Conservation (phyloP, 1,140 invertebrate species). For the Platorchestia sp. region DNA sequence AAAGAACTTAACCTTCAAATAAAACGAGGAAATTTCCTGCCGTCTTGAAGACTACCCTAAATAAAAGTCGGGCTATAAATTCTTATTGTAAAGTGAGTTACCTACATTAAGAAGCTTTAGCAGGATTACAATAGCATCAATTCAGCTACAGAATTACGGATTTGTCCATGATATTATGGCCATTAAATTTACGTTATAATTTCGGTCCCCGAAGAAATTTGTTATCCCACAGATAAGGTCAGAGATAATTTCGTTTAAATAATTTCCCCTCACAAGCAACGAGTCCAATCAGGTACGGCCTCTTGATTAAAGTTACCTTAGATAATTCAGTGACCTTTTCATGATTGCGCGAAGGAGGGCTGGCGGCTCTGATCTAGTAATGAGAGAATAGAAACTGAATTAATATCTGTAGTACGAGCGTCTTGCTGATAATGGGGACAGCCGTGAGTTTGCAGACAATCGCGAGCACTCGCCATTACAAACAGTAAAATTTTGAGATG, state of each 20-base stretch:
- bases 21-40: background rate
- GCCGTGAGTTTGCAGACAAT: background rate
- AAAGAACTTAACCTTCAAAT: background rate
- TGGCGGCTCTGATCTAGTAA: background rate
- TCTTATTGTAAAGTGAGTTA: background rate
- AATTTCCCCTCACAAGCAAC: background rate
- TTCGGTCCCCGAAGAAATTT: too few species aligned
- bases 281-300: background rate
- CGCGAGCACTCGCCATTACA: background rate
- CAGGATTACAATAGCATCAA: background rate
- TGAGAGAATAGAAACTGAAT: background rate
- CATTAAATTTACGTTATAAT: too few species aligned
- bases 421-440: background rate
- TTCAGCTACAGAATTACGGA: background rate
- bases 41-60: background rate
- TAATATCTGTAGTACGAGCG: background rate
- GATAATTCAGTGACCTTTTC: background rate
- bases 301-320: background rate
- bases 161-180: background rate
- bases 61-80: background rate
- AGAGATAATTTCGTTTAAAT: background rate
- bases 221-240: too few species aligned
- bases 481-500: background rate
- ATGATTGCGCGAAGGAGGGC: background rate
- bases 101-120: background rate